Evolutionary conservation across 2,888 invertebrate species (phyloP), one percentile per base, ranked within the genome.

Genomic region (Synergus laeviventris): DNA sequence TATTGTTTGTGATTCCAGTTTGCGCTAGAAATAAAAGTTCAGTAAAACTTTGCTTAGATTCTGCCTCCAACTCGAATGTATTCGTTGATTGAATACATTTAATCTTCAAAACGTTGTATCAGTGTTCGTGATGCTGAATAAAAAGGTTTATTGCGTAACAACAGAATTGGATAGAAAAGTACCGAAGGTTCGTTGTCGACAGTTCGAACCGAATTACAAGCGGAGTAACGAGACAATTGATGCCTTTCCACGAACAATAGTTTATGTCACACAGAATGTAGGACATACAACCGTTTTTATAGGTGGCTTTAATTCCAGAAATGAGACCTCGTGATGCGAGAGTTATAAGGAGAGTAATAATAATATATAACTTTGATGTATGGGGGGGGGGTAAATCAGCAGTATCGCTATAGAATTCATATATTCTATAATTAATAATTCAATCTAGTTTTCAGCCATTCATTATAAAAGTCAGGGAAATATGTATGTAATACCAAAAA

Each of bases 141-240:
- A 70, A 70, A 70, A 21, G 3, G 9, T 31, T 45, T 49, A 70
- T 70, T 49, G 70, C 70, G 31, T 70, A 70, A 70, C n/a, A 70
- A 70, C n/a, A 1, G 31, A 45, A 36, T 70, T 31, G 36, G 42
- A 31, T 70, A 49, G 14, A 70, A 24, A 70, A n/a, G 31, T 59
- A 59, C 59, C 21, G 14, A 7, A 24, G 4, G 0, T 70, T 45
- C 24, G 9, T 24, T 42, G 24, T 49, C 31, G n/a, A 18, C 31
- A 49, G n/a, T 49, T 70, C 70, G 42, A 18, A 31, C 49, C 36
- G 11, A 70, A 49, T 70, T 70, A 31, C 1, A 31, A 11, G 1
- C 31, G 24, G 49, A 49, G 24, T 39, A 66, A 66, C 21, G 45
- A 45, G 66, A 45, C 24, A 66, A 70, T 70, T 70, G 70, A 70